phyloP scores from a whole-genome alignment of 2,888 invertebrate species.

The Panopea generosa region DNA sequence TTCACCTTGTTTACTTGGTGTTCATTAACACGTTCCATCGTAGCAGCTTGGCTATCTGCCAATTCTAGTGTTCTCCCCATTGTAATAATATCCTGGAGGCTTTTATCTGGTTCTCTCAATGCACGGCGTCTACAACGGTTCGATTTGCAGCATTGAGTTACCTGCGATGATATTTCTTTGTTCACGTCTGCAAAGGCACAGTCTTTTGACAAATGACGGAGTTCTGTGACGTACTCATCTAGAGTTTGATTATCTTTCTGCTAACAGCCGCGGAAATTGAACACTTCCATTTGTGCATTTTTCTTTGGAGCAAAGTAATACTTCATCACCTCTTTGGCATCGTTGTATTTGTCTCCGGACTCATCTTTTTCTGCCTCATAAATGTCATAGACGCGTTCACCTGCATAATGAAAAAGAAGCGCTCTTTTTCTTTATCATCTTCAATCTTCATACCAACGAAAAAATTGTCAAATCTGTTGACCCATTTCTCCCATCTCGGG shows the following conservation, averaged over 20 bases:
- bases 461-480: constrained; percentile 14
- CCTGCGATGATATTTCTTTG: constrained; percentile 41
- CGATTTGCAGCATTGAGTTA: too few species aligned
- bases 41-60: constrained; percentile 35
- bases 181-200: constrained; percentile 33
- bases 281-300: constrained; percentile 51
- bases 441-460: constrained; percentile 25
- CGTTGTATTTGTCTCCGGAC: constrained; percentile 16
- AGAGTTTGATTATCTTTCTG: constrained; percentile 36
- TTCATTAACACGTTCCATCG: too few species aligned
- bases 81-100: too few species aligned
- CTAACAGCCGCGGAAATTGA: too few species aligned
- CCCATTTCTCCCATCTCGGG: constrained; percentile 39
- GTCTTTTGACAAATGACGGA: constrained; percentile 38
- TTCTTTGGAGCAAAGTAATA: constrained; percentile 28
- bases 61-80: too few species aligned
- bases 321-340: constrained; percentile 26
- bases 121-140: too few species aligned
- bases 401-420: too few species aligned
- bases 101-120: too few species aligned
- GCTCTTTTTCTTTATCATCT: constrained; percentile 6
- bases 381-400: constrained; percentile 13
- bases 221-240: constrained; percentile 52
- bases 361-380: constrained; percentile 30
- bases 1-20: too few species aligned